Evolutionary conservation across 2,113 vertebrate species (phyloP).

Genomic region (Cyanocitta stelleri): DNA sequence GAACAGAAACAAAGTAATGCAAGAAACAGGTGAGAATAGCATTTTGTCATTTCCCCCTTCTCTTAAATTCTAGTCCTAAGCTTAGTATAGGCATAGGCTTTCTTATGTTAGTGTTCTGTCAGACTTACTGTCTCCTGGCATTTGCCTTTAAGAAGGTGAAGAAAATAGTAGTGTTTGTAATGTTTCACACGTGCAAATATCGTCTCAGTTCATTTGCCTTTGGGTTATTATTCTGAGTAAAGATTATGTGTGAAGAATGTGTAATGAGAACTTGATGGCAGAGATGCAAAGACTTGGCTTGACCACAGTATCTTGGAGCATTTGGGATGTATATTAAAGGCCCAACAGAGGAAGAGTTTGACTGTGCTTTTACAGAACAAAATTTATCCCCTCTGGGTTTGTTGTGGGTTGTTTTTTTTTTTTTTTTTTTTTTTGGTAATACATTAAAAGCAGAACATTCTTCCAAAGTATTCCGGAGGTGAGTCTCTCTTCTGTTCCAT

Average conservation of each 20-base stretch:
- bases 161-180: neutral
- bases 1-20: neutral
- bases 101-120: neutral
- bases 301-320: neutral
- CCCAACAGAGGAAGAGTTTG: neutral
- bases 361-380: neutral
- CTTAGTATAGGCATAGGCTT: neutral
- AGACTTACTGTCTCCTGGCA: neutral
- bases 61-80: neutral
- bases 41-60: neutral
- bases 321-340: neutral
- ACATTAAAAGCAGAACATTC: neutral
- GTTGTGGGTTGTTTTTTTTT: too few relatives aligned
- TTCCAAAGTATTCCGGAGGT: neutral
- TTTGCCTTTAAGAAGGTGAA: neutral
- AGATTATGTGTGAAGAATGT: neutral
- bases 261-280: neutral
- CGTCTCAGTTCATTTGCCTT: neutral
- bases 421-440: neutral
- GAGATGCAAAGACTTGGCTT: neutral
- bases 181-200: neutral
- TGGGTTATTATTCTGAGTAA: neutral
- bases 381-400: neutral
- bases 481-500: neutral
- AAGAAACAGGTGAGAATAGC: neutral